Base-by-base conservation (phyloP, 2,113 vertebrate genomes). In the Heliornis fulica region DNA sequence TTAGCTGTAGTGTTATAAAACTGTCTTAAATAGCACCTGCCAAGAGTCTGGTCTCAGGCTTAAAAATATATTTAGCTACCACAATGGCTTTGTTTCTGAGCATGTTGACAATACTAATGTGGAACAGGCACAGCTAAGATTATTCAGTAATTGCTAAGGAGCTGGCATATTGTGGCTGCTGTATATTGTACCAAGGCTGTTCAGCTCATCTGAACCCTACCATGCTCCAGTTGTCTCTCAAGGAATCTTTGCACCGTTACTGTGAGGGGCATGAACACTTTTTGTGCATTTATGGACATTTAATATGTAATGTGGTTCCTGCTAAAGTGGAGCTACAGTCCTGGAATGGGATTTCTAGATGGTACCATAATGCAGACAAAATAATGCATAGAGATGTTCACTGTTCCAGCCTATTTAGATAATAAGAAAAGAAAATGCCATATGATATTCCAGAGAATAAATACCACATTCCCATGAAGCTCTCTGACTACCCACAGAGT, bases 11-110 rank as follows among this genome's bases (percentile, higher is more conserved):
- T 23, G 22, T 45, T 89, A 63, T 64, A 91, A 95, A 95, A 89
- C 65, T 64, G 43, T 71, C 90, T 87, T 93, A 90, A 93, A 82
- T 66, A 84, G 92, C 51, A 81, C 48, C 79, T 96, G 88, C 68
- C 80, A 90, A 56, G 32, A 54, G 23, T 48, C 57, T 64, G 56
- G 56, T 74, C 65, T 70, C 78, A 68, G 70, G 46, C 54, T 77
- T 84, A 64, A 75, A 87, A 84, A 19, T 29, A 21, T 26, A 46
- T 71, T 50, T 34, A 87, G 83, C 46, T 50, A 36, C 54, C 81
- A 13, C 46, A 63, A 5, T 36, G 28, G 9, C 48, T 85, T 85
- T 83, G 7, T 78, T 83, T 80, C 32, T 83, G 68, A 90, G 75
- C 48, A 36, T 43, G 38, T 23, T 87, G 29, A 34, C 75, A 95